phyloP scores from a whole-genome alignment of 1,140 invertebrate genomes.

The Drosophila grimshawi region DNA sequence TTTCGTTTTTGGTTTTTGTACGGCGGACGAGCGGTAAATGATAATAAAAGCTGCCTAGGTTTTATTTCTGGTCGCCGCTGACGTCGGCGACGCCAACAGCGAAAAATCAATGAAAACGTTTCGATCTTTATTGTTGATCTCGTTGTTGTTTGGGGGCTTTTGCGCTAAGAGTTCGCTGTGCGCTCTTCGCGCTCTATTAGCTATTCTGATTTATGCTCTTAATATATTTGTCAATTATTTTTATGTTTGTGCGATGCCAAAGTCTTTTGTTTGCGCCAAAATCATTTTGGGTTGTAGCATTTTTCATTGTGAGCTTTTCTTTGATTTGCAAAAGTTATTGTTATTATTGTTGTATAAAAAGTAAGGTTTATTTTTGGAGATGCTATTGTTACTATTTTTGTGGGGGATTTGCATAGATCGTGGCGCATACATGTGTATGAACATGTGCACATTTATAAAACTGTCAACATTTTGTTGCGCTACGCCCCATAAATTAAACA shows the following conservation, averaged over 20 bases:
- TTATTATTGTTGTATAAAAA: slow-evolving; percentile 42
- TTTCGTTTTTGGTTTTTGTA: slow-evolving; percentile 52
- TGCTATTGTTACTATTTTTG: slow-evolving; percentile 25
- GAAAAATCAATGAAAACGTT: slow-evolving; percentile 69
- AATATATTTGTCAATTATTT: slow-evolving; percentile 83
- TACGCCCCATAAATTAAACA: slow-evolving; percentile 58
- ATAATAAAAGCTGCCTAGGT: slow-evolving; percentile 72
- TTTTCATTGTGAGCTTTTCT: slow-evolving; percentile 35
- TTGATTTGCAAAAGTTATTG: slow-evolving; percentile 38
- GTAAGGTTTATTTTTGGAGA: slow-evolving; percentile 64
- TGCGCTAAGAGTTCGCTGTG: slow-evolving; percentile 41
- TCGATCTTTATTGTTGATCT: slow-evolving; percentile 43
- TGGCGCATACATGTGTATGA: slow-evolving; percentile 1
- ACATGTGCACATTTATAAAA: slow-evolving; percentile 48
- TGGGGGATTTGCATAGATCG: slow-evolving; percentile 44
- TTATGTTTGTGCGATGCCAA: slow-evolving; percentile 61
- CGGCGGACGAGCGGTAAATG: slow-evolving; percentile 70
- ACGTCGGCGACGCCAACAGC: slow-evolving; percentile 38
- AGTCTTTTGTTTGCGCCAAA: slow-evolving; percentile 62
- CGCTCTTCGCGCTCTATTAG: slow-evolving; percentile 69
- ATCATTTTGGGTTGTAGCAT: slow-evolving; percentile 44
- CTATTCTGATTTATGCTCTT: slow-evolving; percentile 80
- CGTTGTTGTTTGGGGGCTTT: slow-evolving; percentile 21
- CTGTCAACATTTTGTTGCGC: slow-evolving; percentile 76
- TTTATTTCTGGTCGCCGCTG: slow-evolving; percentile 42